Conservation (phyloP, 2,888 invertebrate species). For the Eumerus sabulonum region DNA sequence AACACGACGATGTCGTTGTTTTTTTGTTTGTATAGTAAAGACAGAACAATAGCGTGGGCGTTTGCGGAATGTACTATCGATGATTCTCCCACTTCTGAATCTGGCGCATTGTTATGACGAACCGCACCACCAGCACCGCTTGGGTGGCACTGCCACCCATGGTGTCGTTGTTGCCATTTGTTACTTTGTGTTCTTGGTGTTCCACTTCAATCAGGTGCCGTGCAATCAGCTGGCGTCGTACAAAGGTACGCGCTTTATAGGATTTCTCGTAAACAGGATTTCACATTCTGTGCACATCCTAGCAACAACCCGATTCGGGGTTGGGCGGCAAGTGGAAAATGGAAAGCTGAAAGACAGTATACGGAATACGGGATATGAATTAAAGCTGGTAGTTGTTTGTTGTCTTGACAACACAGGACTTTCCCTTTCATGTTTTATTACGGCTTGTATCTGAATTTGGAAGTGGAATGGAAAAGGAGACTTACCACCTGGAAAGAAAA, state of each 20-base stretch:
- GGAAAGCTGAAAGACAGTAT: constrained; percentile 2
- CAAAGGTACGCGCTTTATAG: constrained; percentile 16
- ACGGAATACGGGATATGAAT: constrained; percentile 31
- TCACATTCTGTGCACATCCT: constrained; percentile 30
- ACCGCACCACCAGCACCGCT: not conserved
- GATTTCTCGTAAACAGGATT: constrained; percentile 29
- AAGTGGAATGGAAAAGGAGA: constrained; percentile 21
- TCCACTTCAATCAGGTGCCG: constrained; percentile 54
- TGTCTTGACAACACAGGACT: constrained; percentile 41
- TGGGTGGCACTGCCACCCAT: constrained; percentile 3
- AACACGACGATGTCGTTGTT: not conserved
- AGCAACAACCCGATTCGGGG: constrained; percentile 29
- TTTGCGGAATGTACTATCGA: too few relatives aligned
- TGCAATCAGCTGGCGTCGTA: constrained; percentile 51
- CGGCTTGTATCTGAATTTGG: not conserved
- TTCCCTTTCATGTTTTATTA: constrained; percentile 57
- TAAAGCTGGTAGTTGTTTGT: constrained; percentile 47
- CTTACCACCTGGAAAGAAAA: constrained; percentile 39
- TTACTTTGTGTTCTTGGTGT: constrained; percentile 34
- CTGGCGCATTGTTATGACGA: not conserved
- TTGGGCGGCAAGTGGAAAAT: not conserved
- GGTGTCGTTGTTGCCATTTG: constrained; percentile 21
- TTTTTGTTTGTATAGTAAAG: too few relatives aligned
- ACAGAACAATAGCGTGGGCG: too few relatives aligned
- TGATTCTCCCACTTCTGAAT: too few relatives aligned